Base-by-base conservation (phyloP, 2,888 invertebrate genomes). In the Cosmopolites sordidus region DNA sequence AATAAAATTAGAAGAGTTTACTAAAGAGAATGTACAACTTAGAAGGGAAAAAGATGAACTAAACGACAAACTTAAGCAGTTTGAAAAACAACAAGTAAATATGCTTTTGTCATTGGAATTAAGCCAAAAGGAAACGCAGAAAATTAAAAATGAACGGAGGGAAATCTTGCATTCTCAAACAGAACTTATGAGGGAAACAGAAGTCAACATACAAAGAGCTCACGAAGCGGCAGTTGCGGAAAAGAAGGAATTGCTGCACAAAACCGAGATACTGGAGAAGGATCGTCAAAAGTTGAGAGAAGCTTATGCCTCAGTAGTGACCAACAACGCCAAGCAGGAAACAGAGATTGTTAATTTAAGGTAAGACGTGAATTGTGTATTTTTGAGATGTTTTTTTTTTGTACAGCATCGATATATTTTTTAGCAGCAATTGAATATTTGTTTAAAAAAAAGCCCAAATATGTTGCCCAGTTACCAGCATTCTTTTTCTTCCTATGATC, bases 251-350 rank as follows among this genome's bases (percentile, higher is more conserved):
- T 54, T 69, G n/a, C 30, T 62, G 11, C 59, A 61, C 41, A 58
- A 58, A 8, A 58, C 66, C 14, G 64, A 67, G 42, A 29, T 39
- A 2, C 49, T 57, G 2, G 64, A 67, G 54, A 56, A 59, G 9
- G 64, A 66, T 27, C 61, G 60, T 18, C 61, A 64, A 40, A 58
- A 66, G 47, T 39, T 73, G n/a, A 64, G 65, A 22, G 65, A 66
- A 30, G 69, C 70, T 0, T 73, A 73, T 54, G 60, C 66, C 0
- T 65, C 65, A 11, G 58, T 72, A 1, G 64, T 70, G 51, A 61
- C 62, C 18, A 66, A 65, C 1, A 71, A 73, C 56, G 67, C 70
- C 0, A 69, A 67, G 51, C 56, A 70, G 11, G 69, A 72, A 43
- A 29, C 68, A 15, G 74, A 75, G 50, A 69, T 64, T 54, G 48